phyloP scores from a whole-genome alignment of 2,113 vertebrate species.

The Rhea americana region DNA sequence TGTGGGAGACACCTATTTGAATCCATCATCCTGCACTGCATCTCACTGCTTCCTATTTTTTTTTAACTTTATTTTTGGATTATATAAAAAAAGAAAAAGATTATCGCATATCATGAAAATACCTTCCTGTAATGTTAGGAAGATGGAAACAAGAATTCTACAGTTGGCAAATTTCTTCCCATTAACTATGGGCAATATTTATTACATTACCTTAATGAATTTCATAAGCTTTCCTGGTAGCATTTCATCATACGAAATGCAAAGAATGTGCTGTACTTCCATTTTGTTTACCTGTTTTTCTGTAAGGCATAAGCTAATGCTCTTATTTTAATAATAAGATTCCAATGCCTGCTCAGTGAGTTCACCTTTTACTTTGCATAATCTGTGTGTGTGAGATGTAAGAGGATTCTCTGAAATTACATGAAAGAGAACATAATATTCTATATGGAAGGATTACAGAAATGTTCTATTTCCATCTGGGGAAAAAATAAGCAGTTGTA shows the following conservation, averaged over 20 bases:
- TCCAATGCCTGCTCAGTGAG: slow-evolving; percentile 8
- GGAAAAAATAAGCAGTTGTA: background rate
- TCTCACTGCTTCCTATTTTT: background rate
- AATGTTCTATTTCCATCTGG: background rate
- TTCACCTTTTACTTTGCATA: slow-evolving; percentile 25
- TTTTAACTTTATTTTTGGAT: background rate
- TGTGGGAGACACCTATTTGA: background rate
- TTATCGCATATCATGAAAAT: background rate
- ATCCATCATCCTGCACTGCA: background rate
- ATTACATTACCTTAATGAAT: slow-evolving; percentile 15
- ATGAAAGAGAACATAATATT: background rate
- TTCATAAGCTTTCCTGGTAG: slow-evolving; percentile 19
- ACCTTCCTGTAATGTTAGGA: background rate
- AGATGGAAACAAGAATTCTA: background rate
- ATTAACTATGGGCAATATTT: background rate
- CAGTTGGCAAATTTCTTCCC: slow-evolving; percentile 4
- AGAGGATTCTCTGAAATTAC: slow-evolving; percentile 37
- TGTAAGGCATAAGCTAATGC: slow-evolving; percentile 45
- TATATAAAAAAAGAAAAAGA: background rate
- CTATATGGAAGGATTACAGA: background rate
- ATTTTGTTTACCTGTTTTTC: slow-evolving; percentile 49
- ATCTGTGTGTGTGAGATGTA: slow-evolving; percentile 44
- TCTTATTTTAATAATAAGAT: slow-evolving; percentile 47
- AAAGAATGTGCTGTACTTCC: slow-evolving; percentile 34
- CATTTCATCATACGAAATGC: slow-evolving; percentile 30